These are phyloP conservation scores for Trissoscelio sp. DNA, from an alignment of 2,888 invertebrate species.

Conservation along the genomic window DNA sequence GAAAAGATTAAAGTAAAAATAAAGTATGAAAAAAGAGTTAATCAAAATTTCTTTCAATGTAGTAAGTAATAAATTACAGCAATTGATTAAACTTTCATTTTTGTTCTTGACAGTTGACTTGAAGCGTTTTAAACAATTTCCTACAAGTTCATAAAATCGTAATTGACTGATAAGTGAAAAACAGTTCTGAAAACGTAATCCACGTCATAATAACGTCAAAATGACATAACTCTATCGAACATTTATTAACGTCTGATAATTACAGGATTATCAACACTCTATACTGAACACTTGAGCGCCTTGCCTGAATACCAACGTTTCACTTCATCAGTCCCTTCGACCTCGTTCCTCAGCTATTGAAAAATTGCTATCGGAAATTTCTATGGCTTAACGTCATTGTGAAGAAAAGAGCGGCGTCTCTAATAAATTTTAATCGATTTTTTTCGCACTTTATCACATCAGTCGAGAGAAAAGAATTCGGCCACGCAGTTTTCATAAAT, in stretches of 20 bases:
- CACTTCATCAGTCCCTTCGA: slow-evolving; percentile 63
- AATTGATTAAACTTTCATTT: no score
- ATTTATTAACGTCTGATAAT: slow-evolving; percentile 56
- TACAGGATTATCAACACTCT: slow-evolving; percentile 57
- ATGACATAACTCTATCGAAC: slow-evolving; percentile 16
- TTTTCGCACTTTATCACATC: slow-evolving; percentile 42
- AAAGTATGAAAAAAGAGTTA: no score
- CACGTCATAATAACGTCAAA: slow-evolving; percentile 24
- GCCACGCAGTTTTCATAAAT: slow-evolving; percentile 6
- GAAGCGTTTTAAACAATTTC: no score
- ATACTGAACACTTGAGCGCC: slow-evolving; percentile 50
- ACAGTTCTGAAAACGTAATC: background rate
- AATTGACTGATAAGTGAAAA: background rate
- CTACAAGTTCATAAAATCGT: no score
- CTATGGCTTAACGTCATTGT: slow-evolving; percentile 65
- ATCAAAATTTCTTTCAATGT: no score
- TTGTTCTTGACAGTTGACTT: no score
- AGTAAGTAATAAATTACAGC: no score
- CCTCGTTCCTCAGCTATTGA: slow-evolving; percentile 59
- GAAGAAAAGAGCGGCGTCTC: slow-evolving; percentile 50
- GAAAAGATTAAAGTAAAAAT: no score
- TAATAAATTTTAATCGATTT: slow-evolving; percentile 68
- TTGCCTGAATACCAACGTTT: slow-evolving; percentile 58
- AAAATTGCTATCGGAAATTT: slow-evolving; percentile 69
- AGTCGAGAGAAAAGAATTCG: slow-evolving; percentile 35